These are phyloP conservation scores for Eupithecia subfuscata DNA, from an alignment of 2,888 invertebrate species.

Conservation along the genomic window DNA sequence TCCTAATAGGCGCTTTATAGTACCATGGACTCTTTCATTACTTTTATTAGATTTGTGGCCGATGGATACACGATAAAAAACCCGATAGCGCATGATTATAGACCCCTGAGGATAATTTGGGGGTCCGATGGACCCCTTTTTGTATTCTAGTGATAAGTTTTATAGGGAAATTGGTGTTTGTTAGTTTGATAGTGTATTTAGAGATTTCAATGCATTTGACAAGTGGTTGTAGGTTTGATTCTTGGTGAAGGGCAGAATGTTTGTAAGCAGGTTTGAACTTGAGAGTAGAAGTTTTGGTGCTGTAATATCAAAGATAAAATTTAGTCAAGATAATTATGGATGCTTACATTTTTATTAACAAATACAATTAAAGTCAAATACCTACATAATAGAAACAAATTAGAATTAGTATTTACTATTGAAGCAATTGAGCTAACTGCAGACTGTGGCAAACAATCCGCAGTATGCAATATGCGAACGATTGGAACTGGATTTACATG, in stretches of 20 bases:
- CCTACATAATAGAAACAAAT: too few species aligned
- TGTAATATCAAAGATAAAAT: too few species aligned
- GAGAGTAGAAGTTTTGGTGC: neutral
- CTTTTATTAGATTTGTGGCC: conserved; percentile 77
- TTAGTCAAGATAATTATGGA: too few species aligned
- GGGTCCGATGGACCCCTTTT: conserved; percentile 61
- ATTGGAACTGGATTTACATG: neutral
- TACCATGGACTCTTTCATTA: conserved; percentile 71
- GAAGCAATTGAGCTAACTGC: too few species aligned
- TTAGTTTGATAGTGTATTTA: conserved; percentile 33
- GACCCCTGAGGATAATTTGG: conserved; percentile 65
- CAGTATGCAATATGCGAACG: too few species aligned
- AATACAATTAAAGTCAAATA: too few species aligned
- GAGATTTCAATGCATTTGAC: neutral
- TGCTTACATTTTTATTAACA: too few species aligned
- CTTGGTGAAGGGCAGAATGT: neutral
- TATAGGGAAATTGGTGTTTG: conserved; percentile 48
- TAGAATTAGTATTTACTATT: too few species aligned
- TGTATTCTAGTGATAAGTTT: conserved; percentile 55
- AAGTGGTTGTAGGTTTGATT: neutral
- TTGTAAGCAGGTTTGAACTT: neutral
- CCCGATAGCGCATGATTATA: conserved; percentile 69
- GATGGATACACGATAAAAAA: conserved; percentile 69
- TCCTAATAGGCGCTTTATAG: conserved; percentile 65
- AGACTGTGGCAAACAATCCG: too few species aligned